Base-by-base conservation (phyloP, 2,888 invertebrate species). In the Ophion ellenae region DNA sequence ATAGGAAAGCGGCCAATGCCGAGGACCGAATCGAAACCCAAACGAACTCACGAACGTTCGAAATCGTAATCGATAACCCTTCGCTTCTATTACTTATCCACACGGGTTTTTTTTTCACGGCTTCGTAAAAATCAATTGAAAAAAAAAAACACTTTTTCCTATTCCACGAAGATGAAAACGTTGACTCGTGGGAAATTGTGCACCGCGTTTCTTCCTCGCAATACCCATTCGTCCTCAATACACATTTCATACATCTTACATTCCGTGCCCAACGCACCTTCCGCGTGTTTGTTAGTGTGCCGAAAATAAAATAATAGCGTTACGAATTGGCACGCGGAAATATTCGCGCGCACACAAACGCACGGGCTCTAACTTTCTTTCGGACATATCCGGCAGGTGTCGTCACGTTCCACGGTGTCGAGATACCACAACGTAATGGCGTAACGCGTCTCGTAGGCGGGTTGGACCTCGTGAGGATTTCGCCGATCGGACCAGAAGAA, bases 401-500 rank as follows among this genome's bases (percentile, higher is more conserved):
- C 96, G 92, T 96, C 97, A 89, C 97, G 95, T 94, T 98, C 98
- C 86, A 96, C 95, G 0, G 97, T 96, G 94, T 98, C 98, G 91
- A 98, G 98, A 94, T 98, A 98, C 98, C 98, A 98, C 83, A 98
- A 95, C 32, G 98, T 98, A 86, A 98, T 98, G 64, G 98, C 98
- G 93, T 98, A 98, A 94, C 98, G 95, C n/a, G 98, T 98, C 91
- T 96, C 96, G 93, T 96, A 97, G 0, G 99, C 97, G 2, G 99
- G 99, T 94, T 98, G 97, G 0, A 99, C 99, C 95, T 99, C 99
- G 93, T 99, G 99, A 0, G 99, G 99, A 95, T 99, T 99, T 89
- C 99, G 95, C 90, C 98, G 95, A 92, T 99, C 99, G 0, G 99
- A 99, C 99, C 99, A 99, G 95, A 99, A 99, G 95, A 99, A 99